Base-by-base conservation (phyloP, 1,140 invertebrate genomes). In the Acromyrmex heyeri region DNA sequence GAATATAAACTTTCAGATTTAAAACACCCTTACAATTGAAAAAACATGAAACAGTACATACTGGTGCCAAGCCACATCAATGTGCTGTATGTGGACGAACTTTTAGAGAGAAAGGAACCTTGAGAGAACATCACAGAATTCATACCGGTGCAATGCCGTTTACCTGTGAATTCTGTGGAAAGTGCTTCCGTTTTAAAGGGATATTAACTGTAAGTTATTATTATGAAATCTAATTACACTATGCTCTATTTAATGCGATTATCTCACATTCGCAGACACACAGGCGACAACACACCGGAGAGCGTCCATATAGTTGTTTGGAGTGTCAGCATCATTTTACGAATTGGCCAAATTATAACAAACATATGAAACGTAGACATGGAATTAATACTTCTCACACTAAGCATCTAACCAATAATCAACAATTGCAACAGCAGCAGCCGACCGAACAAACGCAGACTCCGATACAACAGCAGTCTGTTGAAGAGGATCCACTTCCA, bases 141-240 rank as follows among this genome's bases (percentile, higher is more conserved):
- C 98, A 99, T 91, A 99, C 98, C 2, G 98, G 98, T 18, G 97
- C 97, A 59, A 97, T 98, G 96, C 98, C 98, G 1, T 97, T 97
- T 87, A 96, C 96, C 21, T 97, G 97, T 88, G 96, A 97, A 91
- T 97, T 96, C 92, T 97, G 97, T 91, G 96, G 96, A 27, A 97
- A 97, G 93, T 95, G 95, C 75, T 97, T 97, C 88, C 94, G 97
- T 50, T 97, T 97, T 88, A 97, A 97, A 92, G 96, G 96, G 18
- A 96, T 97, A 76, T 92, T 97, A 69, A 97, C 96, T 78, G 96
- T 96, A 85, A 93, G 91, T 86, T 27, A 34, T 69, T 34, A 82
- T 73, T 53, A 38, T 65, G 27, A 12, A n/a, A 67, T 72, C 53
- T 7, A 73, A 87, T 62, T n/a, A 4, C 30, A 61, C n/a, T 10